Conservation (phyloP, 1,140 invertebrate genomes). For the Heliothis subflexa region DNA sequence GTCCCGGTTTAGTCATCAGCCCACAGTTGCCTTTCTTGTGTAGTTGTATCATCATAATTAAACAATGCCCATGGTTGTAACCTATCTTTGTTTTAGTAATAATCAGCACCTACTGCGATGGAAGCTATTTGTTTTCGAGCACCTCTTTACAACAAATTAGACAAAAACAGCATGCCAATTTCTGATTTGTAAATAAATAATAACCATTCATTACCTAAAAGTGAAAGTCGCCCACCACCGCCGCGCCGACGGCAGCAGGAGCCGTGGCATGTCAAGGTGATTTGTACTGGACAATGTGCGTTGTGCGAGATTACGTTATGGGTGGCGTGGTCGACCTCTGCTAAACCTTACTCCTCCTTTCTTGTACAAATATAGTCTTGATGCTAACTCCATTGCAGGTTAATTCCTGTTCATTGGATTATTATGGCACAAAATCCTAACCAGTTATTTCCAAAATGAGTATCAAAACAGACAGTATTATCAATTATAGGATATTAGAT, state of each 20-base stretch:
- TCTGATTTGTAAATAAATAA: conserved; percentile 18
- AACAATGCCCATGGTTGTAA: conserved; percentile 1
- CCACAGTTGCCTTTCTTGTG: conserved; percentile 41
- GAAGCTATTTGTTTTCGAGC: background rate
- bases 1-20: conserved; percentile 50
- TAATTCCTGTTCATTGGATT: conserved; percentile 25
- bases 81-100: conserved; percentile 10
- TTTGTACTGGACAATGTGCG: background rate
- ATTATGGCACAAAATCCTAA: conserved; percentile 36
- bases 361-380: background rate
- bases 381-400: background rate
- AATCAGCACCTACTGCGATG: background rate
- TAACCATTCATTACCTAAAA: conserved; percentile 35
- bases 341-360: background rate
- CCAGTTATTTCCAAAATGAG: conserved; percentile 1
- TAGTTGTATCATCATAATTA: background rate
- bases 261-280: conserved; percentile 5
- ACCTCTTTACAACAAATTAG: background rate
- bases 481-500: conserved; percentile 1
- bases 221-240: conserved; percentile 29
- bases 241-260: conserved; percentile 11
- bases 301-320: background rate
- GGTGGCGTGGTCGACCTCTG: conserved; percentile 7
- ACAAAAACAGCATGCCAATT: conserved; percentile 26
- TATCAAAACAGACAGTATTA: background rate